Conservation (phyloP, 2,797 vertebrate genomes). For the Alcedo atthis region DNA sequence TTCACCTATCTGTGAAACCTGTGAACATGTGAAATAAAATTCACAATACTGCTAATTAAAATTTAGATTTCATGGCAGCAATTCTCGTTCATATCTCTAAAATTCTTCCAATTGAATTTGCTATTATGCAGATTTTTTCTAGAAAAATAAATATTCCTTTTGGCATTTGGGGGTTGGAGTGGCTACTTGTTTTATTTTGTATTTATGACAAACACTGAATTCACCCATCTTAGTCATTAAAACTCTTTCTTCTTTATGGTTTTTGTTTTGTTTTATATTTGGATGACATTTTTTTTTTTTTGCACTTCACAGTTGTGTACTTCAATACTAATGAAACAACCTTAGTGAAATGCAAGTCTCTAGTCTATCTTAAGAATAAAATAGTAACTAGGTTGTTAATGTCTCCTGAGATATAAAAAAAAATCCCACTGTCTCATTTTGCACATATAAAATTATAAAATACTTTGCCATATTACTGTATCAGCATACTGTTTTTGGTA, state of each 20-base stretch:
- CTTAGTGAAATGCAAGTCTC: not conserved
- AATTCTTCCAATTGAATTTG: not conserved
- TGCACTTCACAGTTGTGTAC: accelerated
- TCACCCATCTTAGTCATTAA: not conserved
- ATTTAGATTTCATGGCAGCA: not conserved
- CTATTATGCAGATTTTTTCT: not conserved
- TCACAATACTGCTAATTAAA: not conserved
- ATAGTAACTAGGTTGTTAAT: not conserved
- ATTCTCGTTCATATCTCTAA: not conserved
- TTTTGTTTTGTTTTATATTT: not conserved
- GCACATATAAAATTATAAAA: not conserved
- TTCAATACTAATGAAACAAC: not conserved
- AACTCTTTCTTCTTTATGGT: not conserved
- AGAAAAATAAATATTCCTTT: not conserved
- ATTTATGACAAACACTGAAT: not conserved
- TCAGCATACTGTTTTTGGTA: not conserved
- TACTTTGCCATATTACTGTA: accelerated
- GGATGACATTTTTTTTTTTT: not conserved
- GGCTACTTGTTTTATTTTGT: not conserved
- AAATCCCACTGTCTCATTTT: not conserved
- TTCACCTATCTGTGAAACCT: accelerated
- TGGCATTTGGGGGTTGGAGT: not conserved
- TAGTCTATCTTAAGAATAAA: not conserved
- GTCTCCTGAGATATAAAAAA: not conserved
- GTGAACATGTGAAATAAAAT: not conserved